Percentiles rank a stretch among this genome's conserved stretches.
Conservation (phyloP, 2,797 vertebrate genomes). For the Cottoperca gobio region DNA sequence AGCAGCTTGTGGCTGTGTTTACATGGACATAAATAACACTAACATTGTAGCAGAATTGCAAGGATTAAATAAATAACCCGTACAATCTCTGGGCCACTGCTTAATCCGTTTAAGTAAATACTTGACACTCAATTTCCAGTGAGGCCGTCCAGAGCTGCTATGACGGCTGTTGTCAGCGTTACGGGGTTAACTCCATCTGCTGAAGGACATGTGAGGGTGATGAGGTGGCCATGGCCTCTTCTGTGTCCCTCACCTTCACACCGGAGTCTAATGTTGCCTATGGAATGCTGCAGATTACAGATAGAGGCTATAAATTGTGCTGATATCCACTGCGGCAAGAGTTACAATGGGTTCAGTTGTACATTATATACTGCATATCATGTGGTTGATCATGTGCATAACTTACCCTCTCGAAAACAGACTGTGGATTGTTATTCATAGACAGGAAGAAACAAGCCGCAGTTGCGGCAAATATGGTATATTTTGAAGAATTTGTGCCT, state of each 20-base stretch:
- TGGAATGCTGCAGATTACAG: constrained; percentile 28
- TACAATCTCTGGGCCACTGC: constrained; percentile 52
- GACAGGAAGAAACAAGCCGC: constrained; percentile 8
- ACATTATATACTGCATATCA: no score
- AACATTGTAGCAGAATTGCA: constrained; percentile 39
- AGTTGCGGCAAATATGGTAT: constrained; percentile 18
- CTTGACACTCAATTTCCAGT: constrained; percentile 75
- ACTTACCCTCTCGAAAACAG: constrained; percentile 16
- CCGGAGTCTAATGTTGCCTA: not conserved
- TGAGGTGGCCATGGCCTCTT: constrained; percentile 42
- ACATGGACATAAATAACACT: constrained; percentile 46
- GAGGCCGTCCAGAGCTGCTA: constrained; percentile 45
- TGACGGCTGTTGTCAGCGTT: constrained; percentile 70
- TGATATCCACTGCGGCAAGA: not conserved
- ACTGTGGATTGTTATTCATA: not conserved
- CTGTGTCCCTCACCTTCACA: constrained; percentile 48
- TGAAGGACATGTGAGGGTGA: constrained; percentile 69
- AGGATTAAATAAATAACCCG: constrained; percentile 72
- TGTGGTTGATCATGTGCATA: constrained; percentile 4
- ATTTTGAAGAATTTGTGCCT: constrained; percentile 31
- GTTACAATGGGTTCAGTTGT: constrained; percentile 9
- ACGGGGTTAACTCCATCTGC: constrained; percentile 67
- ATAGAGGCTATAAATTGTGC: constrained; percentile 35
- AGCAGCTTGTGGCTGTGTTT: constrained; percentile 43
- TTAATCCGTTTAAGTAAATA: constrained; percentile 80